Conservation (phyloP, 2,113 vertebrate genomes). For the Dromiciops gliroides region DNA sequence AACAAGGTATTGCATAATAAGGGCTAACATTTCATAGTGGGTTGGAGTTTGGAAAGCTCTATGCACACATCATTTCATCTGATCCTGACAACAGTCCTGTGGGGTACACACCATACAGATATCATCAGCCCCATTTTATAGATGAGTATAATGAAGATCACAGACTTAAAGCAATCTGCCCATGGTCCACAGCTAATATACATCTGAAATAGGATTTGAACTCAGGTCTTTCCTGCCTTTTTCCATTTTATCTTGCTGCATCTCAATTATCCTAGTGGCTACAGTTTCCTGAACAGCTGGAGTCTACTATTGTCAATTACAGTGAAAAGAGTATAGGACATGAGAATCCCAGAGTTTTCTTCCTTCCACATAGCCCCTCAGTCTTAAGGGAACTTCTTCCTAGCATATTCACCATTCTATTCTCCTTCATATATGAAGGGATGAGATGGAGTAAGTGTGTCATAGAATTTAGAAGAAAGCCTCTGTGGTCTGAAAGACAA, state of each 20-base stretch:
- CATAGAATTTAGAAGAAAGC: not conserved
- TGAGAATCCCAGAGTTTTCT: not conserved
- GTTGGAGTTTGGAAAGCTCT: not conserved
- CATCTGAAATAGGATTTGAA: constrained; percentile 19
- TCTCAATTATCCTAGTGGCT: not conserved
- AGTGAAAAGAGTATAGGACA: not conserved
- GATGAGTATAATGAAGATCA: constrained; percentile 43
- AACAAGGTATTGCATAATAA: not conserved
- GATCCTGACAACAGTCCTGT: not conserved
- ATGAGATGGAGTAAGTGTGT: not conserved
- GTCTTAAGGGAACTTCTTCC: not conserved
- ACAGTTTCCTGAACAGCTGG: not conserved
- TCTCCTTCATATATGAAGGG: not conserved
- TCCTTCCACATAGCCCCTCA: not conserved
- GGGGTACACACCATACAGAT: not conserved
- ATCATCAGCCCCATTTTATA: not conserved
- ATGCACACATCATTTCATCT: not conserved
- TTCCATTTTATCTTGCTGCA: not conserved
- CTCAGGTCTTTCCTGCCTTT: not conserved
- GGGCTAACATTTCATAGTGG: not conserved
- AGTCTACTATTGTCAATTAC: not conserved
- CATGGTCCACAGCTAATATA: not conserved
- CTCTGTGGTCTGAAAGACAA: not conserved
- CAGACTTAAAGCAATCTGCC: constrained; percentile 1
- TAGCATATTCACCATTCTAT: not conserved